These are phyloP conservation scores for Drosophila sordidula DNA, from an alignment of 2,888 invertebrate species.

Conservation along the genomic window DNA sequence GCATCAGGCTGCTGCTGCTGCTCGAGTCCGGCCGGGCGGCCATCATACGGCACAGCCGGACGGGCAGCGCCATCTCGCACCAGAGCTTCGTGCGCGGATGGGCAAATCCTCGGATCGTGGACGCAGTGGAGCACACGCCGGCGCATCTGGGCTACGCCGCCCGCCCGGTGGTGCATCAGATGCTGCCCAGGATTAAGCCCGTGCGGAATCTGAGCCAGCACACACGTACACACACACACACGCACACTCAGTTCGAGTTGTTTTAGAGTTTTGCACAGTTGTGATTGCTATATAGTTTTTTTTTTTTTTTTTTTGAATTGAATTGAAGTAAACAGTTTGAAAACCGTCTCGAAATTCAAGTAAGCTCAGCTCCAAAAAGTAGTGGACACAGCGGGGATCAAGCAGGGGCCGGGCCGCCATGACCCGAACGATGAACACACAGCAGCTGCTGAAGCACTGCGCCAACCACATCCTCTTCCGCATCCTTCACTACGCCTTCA, in stretches of 20 bases:
- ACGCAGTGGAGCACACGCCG: constrained; percentile 44
- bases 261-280: constrained; percentile 17
- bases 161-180: constrained; percentile 65
- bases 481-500: constrained; percentile 54
- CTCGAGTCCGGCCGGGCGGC: constrained; percentile 34
- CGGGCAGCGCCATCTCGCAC: constrained; percentile 85
- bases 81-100: constrained; percentile 85
- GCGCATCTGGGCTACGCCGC: constrained; percentile 71
- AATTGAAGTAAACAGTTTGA: constrained; percentile 41
- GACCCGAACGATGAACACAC: constrained; percentile 36
- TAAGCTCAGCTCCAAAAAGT: constrained; percentile 1
- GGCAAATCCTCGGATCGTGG: no score
- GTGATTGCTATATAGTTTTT: background rate
- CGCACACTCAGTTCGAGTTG: constrained; percentile 24
- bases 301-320: constrained; percentile 8
- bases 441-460: constrained; percentile 46
- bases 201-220: constrained; percentile 60
- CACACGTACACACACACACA: constrained; percentile 13
- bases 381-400: background rate
- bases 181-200: constrained; percentile 63
- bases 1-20: constrained; percentile 6
- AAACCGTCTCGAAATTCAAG: constrained; percentile 56
- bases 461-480: constrained; percentile 64
- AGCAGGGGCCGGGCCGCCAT: no score
- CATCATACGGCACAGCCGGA: constrained; percentile 78